These are phyloP conservation scores for Otolemur crassicaudatus DNA, from an alignment of 2,797 vertebrate species.

Conservation along the genomic window DNA sequence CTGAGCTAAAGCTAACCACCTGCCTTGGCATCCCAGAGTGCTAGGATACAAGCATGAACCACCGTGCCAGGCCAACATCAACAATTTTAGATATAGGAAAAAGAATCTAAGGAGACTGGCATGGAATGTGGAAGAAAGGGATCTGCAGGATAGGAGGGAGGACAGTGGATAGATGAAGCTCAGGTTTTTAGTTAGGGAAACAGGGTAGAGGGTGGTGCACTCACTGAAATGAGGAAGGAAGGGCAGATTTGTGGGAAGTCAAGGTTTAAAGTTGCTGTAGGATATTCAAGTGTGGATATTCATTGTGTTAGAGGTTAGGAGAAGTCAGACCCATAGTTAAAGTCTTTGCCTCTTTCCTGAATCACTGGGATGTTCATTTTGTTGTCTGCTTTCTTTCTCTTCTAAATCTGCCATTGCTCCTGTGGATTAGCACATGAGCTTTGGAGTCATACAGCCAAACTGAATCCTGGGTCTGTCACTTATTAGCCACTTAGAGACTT, in stretches of 20 bases:
- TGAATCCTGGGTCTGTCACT: not conserved
- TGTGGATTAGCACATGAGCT: not conserved
- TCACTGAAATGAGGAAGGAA: not conserved
- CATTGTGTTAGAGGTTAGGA: conserved; percentile 13
- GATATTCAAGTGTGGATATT: not conserved
- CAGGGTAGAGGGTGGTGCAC: not conserved
- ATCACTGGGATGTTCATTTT: not conserved
- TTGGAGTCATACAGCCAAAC: not conserved
- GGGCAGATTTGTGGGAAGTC: not conserved
- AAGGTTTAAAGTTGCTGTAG: not conserved
- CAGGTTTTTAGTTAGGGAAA: not conserved
- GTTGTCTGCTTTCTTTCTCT: conserved; percentile 36
- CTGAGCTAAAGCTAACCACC: too few species aligned
- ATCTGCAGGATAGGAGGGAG: not conserved
- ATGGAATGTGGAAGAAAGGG: not conserved
- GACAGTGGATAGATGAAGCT: not conserved
- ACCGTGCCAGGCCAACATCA: not conserved
- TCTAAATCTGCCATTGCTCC: not conserved
- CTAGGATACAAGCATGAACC: too few species aligned
- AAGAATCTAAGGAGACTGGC: not conserved
- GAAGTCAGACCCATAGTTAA: conserved; percentile 6
- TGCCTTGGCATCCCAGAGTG: too few species aligned
- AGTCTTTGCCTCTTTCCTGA: not conserved
- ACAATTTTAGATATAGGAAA: not conserved
- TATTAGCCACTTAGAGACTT: not conserved